Evolutionary conservation across 2,888 invertebrate genomes (phyloP).

Genomic region (Odontocerum albicorne): DNA sequence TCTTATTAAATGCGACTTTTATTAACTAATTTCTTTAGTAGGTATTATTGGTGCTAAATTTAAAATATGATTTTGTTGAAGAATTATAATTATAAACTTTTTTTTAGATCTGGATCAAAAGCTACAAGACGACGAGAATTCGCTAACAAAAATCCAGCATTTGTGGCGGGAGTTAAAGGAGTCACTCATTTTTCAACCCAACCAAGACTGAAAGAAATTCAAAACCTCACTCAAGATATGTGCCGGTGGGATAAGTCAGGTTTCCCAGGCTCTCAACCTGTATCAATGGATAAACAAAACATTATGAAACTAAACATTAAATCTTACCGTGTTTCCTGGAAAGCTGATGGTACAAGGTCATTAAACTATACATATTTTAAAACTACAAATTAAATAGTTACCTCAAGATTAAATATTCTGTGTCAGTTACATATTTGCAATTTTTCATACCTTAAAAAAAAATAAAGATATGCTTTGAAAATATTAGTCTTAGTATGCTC

Average conservation of each 20-base stretch:
- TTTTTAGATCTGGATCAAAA: constrained; percentile 38
- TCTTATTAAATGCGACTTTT: no score
- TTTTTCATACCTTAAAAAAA: no score
- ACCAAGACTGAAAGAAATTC: constrained; percentile 64
- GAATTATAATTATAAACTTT: no score
- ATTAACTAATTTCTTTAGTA: no score
- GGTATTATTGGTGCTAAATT: no score
- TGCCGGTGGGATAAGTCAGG: constrained; percentile 78
- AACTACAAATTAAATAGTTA: no score
- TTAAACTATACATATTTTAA: no score
- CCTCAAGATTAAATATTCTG: no score
- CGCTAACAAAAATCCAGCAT: constrained; percentile 65
- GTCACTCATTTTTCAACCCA: constrained; percentile 71
- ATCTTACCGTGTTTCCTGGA: constrained; percentile 97
- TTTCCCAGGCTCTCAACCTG: constrained; percentile 97
- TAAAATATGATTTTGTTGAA: no score
- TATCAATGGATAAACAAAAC: constrained; percentile 91
- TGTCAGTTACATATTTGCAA: no score
- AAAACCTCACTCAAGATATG: constrained; percentile 74
- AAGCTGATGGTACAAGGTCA: constrained; percentile 95
- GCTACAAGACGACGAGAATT: constrained; percentile 57
- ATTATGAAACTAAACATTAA: constrained; percentile 72
- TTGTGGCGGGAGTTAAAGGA: constrained; percentile 86
- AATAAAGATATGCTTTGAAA: no score
- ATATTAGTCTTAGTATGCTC: no score